Base-by-base conservation (phyloP, 2,888 invertebrate species). In the Trissonchulus latispiculum region DNA sequence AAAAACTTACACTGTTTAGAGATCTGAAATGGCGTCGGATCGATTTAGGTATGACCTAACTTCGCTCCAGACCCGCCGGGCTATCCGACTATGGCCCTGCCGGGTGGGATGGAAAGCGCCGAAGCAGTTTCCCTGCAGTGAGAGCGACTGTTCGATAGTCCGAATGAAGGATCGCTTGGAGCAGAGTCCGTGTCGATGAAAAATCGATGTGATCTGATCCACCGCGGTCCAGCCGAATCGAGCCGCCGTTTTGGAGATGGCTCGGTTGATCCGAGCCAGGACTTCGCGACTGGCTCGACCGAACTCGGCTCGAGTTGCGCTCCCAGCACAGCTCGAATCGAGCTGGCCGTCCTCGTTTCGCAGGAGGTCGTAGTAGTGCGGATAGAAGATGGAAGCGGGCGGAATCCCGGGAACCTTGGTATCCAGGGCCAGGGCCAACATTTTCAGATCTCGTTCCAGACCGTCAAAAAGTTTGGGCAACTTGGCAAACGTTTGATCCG, bases 51-150 rank as follows among this genome's bases (percentile, higher is more conserved):
- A n/a, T n/a, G n/a, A n/a, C n/a, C n/a, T n/a, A n/a, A n/a, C n/a
- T n/a, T n/a, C n/a, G n/a, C n/a, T n/a, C 75, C 78, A 75, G 23
- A 79, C 71, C 48, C 74, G 73, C 8, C 76, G 74, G 1, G 79
- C 73, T 31, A 80, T 77, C 36, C 74, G 64, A 29, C 36, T 36
- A 74, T 80, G 79, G 1, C 77, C 80, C 35, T 76, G 75, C 71
- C 76, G 77, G 32, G 74, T 78, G 1, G 80, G 80, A 75, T 80
- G 80, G 67, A 80, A 80, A 28, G 77, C 77, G 48, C 80, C 80
- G 67, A 75, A 73, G 36, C 75, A 70, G 71, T 79, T 77, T n/a
- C 78, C 77, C 73, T 80, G 79, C 0, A 68, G 36, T n/a, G 32
- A n/a, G 2, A 35, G n/a, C 36, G 69, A 68, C 15, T 68, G 35